A percentile compares a stretch with the other conserved stretches of the same genome.
These are phyloP conservation scores for Criorhina ranunculi DNA, from an alignment of 2,888 invertebrate genomes.

Conservation along the genomic window DNA sequence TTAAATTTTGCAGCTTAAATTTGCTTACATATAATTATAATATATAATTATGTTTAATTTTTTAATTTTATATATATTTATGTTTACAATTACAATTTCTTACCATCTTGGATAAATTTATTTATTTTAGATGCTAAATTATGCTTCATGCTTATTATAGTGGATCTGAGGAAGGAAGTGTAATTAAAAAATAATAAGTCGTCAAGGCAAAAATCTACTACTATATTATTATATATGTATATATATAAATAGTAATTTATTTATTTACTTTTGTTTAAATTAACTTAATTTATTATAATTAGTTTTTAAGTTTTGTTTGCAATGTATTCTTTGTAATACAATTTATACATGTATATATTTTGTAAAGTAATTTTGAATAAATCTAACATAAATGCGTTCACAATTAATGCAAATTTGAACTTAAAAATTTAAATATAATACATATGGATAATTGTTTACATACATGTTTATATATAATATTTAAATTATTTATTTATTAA, in stretches of 20 bases:
- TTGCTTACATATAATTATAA: conserved; percentile 64
- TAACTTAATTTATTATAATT: conserved; percentile 11
- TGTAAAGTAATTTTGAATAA: conserved; percentile 35
- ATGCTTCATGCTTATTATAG: conserved; percentile 30
- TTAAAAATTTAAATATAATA: conserved; percentile 64
- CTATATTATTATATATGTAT: conserved; percentile 39
- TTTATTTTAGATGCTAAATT: conserved; percentile 30
- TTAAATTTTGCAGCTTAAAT: conserved; percentile 33
- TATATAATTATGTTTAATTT: conserved; percentile 59
- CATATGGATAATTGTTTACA: conserved; percentile 77
- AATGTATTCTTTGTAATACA: conserved; percentile 63
- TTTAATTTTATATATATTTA: neutral
- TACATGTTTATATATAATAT: conserved; percentile 57
- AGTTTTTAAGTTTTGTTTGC: conserved; percentile 14
- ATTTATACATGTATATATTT: neutral
- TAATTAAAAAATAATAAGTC: conserved; percentile 73
- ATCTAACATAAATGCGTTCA: conserved; percentile 63
- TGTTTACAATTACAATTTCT: conserved; percentile 28
- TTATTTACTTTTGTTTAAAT: conserved; percentile 23
- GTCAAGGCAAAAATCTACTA: conserved; percentile 70
- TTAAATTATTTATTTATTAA: conserved; percentile 29
- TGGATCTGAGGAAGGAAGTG: conserved; percentile 1
- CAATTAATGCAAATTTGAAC: conserved; percentile 56
- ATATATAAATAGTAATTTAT: conserved; percentile 45
- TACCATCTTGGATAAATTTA: conserved; percentile 38